A percentile compares a stretch with the other conserved stretches of the same genome.
These are phyloP conservation scores for Eledone cirrhosa DNA, from an alignment of 2,888 invertebrate species.

Conservation along the genomic window DNA sequence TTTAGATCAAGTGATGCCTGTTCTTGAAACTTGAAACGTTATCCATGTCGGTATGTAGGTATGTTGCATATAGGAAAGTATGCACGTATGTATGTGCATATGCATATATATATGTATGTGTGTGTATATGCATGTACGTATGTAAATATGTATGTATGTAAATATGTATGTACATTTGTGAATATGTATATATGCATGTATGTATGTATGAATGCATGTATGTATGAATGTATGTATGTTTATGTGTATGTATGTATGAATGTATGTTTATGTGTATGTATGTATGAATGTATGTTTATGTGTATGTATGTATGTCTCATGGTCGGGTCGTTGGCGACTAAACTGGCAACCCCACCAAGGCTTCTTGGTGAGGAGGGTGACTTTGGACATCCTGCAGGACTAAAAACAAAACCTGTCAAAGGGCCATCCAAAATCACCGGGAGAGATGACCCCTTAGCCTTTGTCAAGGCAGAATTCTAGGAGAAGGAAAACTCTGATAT, in stretches of 20 bases:
- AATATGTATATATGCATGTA: not conserved
- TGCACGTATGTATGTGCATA: not conserved
- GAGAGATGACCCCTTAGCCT: too few species aligned
- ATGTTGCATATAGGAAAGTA: not conserved
- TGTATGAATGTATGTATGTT: not conserved
- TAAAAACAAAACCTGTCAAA: too few species aligned
- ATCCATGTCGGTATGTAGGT: not conserved
- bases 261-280: not conserved
- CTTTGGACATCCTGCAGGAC: too few species aligned
- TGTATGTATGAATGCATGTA: not conserved
- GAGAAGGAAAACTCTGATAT: too few species aligned
- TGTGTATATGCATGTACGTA: not conserved
- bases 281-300: not conserved
- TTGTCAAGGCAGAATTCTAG: too few species aligned
- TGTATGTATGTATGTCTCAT: not conserved
- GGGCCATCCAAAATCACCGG: too few species aligned
- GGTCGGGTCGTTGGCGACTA: not conserved
- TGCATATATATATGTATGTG: not conserved
- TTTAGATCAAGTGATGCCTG: not conserved
- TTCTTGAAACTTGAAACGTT: not conserved
- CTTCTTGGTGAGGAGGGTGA: too few species aligned
- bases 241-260: not conserved
- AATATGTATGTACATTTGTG: not conserved
- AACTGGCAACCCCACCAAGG: too few species aligned
- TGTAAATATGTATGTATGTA: not conserved